phyloP scores from a whole-genome alignment of 1,140 invertebrate species.

The Drosophila chauvacae region DNA sequence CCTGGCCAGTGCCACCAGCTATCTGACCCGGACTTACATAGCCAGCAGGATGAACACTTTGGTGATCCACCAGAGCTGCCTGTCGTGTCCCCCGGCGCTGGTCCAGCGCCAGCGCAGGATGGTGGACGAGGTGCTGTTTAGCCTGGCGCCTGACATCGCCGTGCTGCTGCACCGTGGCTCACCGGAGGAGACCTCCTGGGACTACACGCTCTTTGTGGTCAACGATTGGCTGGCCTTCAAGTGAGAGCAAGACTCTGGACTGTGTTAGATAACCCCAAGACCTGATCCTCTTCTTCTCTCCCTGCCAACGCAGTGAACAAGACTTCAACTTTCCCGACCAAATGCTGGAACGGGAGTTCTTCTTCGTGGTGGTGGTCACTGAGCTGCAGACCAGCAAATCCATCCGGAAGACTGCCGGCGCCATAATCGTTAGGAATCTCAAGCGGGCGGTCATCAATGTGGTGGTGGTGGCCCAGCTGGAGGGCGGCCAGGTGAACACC shows the following conservation, averaged over 20 bases:
- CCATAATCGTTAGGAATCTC: conserved; percentile 23
- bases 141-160: conserved; percentile 19
- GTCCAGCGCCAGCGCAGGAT: conserved; percentile 29
- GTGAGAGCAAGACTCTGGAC: conserved; percentile 23
- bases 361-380: conserved; percentile 55
- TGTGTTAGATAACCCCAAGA: too few relatives aligned
- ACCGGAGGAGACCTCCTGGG: conserved; percentile 22
- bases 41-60: conserved; percentile 58
- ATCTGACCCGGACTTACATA: conserved; percentile 40
- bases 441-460: conserved; percentile 39
- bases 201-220: conserved; percentile 63
- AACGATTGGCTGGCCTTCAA: conserved; percentile 33
- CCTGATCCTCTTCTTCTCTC: neutral
- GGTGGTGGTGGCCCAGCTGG: conserved; percentile 41
- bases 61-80: conserved; percentile 41
- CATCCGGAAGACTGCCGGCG: neutral
- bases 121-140: conserved; percentile 40
- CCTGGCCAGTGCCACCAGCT: conserved; percentile 36
- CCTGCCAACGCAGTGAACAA: conserved; percentile 5
- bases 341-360: conserved; percentile 49
- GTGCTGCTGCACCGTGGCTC: conserved; percentile 29
- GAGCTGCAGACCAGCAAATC: neutral
- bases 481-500: conserved; percentile 23
- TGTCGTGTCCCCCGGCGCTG: conserved; percentile 5
- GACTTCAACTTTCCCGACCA: conserved; percentile 18